Base-by-base conservation (phyloP, 2,888 invertebrate species). In the Timandra comae region DNA sequence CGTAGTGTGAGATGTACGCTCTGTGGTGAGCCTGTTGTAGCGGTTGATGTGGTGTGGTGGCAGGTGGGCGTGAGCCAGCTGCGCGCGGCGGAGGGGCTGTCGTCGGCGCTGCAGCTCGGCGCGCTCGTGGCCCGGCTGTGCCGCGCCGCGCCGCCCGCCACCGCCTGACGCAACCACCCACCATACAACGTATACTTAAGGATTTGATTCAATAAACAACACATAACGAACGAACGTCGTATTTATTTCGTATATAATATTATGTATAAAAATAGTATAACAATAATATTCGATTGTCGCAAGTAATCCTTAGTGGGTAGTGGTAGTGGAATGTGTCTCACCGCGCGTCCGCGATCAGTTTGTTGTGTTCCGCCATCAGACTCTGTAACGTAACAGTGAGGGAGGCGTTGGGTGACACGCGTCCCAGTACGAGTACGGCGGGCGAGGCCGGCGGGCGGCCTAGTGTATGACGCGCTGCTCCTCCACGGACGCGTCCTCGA, bases 41-140 rank as follows among this genome's bases (percentile, higher is more conserved):
- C n/a, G n/a, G n/a, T 16, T 16, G 4, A 16, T 16, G 3, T 16
- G 3, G 16, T 16, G 16, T 16, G 16, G 3, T 3, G 3, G 16
- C 6, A 16, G 16, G 95, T 98, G 58, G 98, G 97, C 7, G 76
- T 91, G 23, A 93, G 96, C 2, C 98, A 99, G 73, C 89, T 96
- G 90, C 90, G 94, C 59, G 94, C 97, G 35, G 92, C 94, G 0
- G 96, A 97, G 74, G 99, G 99, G 11, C 88, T 96, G 7, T 89
- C 90, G 48, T 92, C 96, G 3, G 86, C 97, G 48, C 82, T 99
- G 47, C 99, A 99, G 86, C 88, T 99, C 78, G 93, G 97, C 3
- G 96, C 94, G 23, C 87, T 99, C 43, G 81, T 98, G 41, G 95
- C 96, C 1, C 89, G 93, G 48, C 82, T 97, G 39, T 98, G 98